These are phyloP conservation scores for Taenioides sp. DNA, from an alignment of 2,797 vertebrate species.

Conservation along the genomic window DNA sequence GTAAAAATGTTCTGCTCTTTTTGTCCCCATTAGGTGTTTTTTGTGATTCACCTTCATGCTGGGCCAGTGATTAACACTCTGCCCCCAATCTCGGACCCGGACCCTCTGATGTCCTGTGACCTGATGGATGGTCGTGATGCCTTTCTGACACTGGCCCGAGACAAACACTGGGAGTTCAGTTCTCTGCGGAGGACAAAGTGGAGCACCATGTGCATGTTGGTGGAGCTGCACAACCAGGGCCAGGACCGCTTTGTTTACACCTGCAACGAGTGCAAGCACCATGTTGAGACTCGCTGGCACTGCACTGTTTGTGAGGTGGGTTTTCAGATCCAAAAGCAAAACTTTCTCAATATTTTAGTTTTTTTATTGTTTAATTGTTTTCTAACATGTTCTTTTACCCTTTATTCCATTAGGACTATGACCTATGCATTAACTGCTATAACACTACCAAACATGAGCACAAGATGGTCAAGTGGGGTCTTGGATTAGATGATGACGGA, in stretches of 20 bases:
- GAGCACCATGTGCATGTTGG: constrained; percentile 99
- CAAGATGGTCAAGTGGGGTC: constrained; percentile 98
- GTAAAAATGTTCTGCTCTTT: background rate
- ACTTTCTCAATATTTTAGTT: background rate
- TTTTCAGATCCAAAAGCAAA: background rate
- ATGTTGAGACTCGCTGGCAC: constrained; percentile 97
- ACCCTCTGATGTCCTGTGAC: constrained; percentile 92
- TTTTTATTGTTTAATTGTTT: constrained; percentile 9
- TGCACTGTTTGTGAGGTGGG: constrained; percentile 97
- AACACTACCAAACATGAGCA: constrained; percentile 94
- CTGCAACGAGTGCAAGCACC: constrained; percentile 98
- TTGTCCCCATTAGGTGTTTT: constrained; percentile 86
- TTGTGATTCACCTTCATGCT: constrained; percentile 94
- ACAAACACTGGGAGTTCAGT: constrained; percentile 99
- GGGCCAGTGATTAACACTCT: constrained; percentile 93
- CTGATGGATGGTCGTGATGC: constrained; percentile 97
- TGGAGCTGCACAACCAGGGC: constrained; percentile 96
- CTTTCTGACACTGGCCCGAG: constrained; percentile 93
- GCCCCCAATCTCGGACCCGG: constrained; percentile 94
- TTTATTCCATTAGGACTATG: constrained; percentile 85
- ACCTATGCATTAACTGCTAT: constrained; percentile 98
- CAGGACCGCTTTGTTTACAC: constrained; percentile 99
- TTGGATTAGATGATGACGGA: constrained; percentile 95
- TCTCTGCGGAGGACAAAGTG: constrained; percentile 94
- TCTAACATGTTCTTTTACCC: constrained; percentile 3